Conservation (phyloP, 2,888 invertebrate genomes). For the Diaprepes abbreviatus region DNA sequence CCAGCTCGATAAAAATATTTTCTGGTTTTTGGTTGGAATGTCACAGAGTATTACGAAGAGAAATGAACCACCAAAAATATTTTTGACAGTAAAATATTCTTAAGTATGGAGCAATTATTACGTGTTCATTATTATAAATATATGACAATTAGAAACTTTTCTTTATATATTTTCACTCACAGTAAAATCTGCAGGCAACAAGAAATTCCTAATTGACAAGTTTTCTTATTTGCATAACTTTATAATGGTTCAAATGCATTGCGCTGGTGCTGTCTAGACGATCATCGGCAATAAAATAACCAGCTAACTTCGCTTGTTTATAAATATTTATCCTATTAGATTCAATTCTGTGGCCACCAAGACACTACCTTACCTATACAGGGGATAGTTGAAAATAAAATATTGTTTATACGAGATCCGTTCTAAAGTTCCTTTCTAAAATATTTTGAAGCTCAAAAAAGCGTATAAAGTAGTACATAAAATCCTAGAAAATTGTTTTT, state of each 20-base stretch:
- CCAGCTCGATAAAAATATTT: not conserved
- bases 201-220: slow-evolving; percentile 30
- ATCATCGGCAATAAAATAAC: slow-evolving; percentile 31
- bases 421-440: too few relatives aligned
- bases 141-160: too few relatives aligned
- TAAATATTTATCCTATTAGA: slow-evolving; percentile 35
- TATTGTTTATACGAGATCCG: too few relatives aligned
- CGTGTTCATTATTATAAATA: too few relatives aligned
- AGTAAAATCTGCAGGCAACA: slow-evolving; percentile 11
- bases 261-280: slow-evolving; percentile 35
- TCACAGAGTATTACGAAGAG: not conserved
- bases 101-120: too few relatives aligned
- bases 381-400: not conserved
- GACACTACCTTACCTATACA: not conserved
- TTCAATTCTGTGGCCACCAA: slow-evolving; percentile 36
- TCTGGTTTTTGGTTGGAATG: not conserved
- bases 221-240: slow-evolving; percentile 30
- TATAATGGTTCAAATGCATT: slow-evolving; percentile 21
- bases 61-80: too few relatives aligned
- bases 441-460: too few relatives aligned
- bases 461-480: too few relatives aligned
- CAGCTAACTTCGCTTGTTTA: slow-evolving; percentile 29
- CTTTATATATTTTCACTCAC: too few relatives aligned
- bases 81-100: too few relatives aligned
- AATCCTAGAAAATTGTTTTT: too few relatives aligned